phyloP scores from a whole-genome alignment of 2,797 vertebrate genomes.

The Sebastes taczanowskii region DNA sequence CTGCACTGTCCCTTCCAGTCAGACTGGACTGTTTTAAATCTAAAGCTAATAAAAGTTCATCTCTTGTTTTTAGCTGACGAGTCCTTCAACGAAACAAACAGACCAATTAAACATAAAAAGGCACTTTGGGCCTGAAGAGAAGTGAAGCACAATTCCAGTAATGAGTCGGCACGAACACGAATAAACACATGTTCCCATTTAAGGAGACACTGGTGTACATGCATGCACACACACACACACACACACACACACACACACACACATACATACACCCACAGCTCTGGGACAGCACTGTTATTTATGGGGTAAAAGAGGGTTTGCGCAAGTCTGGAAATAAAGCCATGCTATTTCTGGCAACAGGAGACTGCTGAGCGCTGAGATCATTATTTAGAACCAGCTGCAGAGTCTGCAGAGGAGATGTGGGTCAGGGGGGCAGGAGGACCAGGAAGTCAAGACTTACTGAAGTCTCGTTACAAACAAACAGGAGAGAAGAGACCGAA shows the following conservation, averaged over 20 bases:
- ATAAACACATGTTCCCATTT: conserved; percentile 47
- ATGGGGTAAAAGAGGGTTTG: conserved; percentile 46
- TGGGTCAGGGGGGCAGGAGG: conserved; percentile 54
- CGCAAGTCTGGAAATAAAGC: conserved; percentile 51
- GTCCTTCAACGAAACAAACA: conserved; percentile 2
- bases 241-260: background rate
- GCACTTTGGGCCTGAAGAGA: background rate
- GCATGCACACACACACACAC: background rate
- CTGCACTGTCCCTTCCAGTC: background rate
- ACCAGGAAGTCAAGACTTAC: conserved; percentile 22
- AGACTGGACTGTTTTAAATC: background rate
- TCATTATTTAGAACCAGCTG: conserved; percentile 65
- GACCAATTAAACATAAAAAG: background rate
- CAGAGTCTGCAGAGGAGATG: conserved; percentile 51
- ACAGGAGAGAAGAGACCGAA: background rate
- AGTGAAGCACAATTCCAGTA: background rate
- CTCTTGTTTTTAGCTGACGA: background rate
- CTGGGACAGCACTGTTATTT: conserved; percentile 43
- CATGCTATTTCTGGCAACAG: conserved; percentile 61
- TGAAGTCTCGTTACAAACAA: conserved; percentile 13
- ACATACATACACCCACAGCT: background rate
- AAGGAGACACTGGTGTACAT: background rate
- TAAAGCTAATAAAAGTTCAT: background rate
- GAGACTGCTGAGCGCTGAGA: conserved; percentile 38
- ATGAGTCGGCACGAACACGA: conserved; percentile 3